Base-by-base conservation (phyloP, 2,113 vertebrate genomes). In the Gasterosteus nipponicus region DNA sequence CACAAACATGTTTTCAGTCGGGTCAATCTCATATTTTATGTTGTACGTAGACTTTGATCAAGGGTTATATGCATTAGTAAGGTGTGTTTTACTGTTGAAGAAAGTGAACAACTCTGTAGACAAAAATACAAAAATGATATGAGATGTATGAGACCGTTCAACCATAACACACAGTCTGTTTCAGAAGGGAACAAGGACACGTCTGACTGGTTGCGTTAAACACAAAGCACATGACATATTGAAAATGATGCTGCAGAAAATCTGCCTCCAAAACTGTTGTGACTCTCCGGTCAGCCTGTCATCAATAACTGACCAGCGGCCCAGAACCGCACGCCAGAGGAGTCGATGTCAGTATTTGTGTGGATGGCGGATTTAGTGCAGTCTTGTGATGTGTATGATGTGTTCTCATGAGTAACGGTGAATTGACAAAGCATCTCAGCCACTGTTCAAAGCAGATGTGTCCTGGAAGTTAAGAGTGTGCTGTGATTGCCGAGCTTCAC, bases 361-460 rank as follows among this genome's bases (percentile, higher is more conserved):
- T 66, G 41, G 35, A 38, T 11, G 15, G 41, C 16, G 26, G 7
- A 14, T 18, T 18, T 19, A 35, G 10, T 47, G 29, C 5, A 31
- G 69, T 69, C 33, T 1, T 53, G 29, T 51, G 66, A 59, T 58
- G 26, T 54, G 54, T 54, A 5, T 19, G 3, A 35, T 38, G 22
- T 46, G 12, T 53, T n/a, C 31, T 69, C n/a, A 75, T 54, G 61
- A 41, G 29, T 10, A n/a, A 47, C 60, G 54, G 33, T 39, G 29
- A 56, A 74, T 3, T 1, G 51, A 18, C 1, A 56, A 10, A 44
- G 35, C n/a, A 62, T 74, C 49, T 31, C 7, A 62, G 70, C 5
- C 47, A 31, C 49, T 47, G 29, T 26, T 47, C 31, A 3, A 60
- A 62, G 26, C 8, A 3, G 35, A 5, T 58, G 12, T 19, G 42